phyloP scores from a whole-genome alignment of 2,113 vertebrate genomes.

The Anthoscopus minutus region DNA sequence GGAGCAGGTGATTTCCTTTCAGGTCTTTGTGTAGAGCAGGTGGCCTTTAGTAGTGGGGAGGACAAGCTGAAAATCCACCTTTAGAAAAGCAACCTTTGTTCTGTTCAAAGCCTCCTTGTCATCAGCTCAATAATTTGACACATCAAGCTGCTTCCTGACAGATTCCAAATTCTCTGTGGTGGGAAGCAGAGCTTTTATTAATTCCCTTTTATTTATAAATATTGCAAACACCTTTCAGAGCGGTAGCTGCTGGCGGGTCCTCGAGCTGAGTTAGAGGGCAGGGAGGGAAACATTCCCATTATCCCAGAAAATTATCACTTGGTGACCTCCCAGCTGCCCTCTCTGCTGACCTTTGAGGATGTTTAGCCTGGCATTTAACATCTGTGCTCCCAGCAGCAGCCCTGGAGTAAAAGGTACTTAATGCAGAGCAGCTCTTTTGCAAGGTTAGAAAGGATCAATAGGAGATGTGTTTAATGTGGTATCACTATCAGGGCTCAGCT shows the following conservation, averaged over 20 bases:
- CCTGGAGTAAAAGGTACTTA: conserved; percentile 75
- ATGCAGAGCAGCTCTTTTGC: conserved; percentile 61
- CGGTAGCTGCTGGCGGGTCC: not conserved
- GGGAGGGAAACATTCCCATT: not conserved
- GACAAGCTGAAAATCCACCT: not conserved
- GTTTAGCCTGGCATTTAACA: conserved; percentile 70
- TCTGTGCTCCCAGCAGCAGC: conserved; percentile 68
- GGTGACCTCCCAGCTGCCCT: conserved; percentile 59
- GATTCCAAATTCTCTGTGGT: rapidly evolving
- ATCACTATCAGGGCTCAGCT: conserved; percentile 72
- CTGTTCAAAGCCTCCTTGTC: not conserved
- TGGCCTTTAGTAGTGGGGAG: not conserved
- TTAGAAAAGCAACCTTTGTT: not conserved
- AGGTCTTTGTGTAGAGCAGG: not conserved
- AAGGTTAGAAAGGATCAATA: conserved; percentile 80
- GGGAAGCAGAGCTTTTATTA: not conserved
- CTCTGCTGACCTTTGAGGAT: conserved; percentile 68
- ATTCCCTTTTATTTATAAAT: conserved; percentile 18
- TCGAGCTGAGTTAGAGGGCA: conserved; percentile 6
- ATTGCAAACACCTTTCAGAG: not conserved
- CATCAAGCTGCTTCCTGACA: not conserved
- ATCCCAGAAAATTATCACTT: conserved; percentile 38
- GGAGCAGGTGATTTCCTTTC: conserved; percentile 6
- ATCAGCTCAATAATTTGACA: not conserved
- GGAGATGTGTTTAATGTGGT: conserved; percentile 77